Evolutionary conservation across 2,888 invertebrate species (phyloP).

Genomic region (Crepidodera aurea): DNA sequence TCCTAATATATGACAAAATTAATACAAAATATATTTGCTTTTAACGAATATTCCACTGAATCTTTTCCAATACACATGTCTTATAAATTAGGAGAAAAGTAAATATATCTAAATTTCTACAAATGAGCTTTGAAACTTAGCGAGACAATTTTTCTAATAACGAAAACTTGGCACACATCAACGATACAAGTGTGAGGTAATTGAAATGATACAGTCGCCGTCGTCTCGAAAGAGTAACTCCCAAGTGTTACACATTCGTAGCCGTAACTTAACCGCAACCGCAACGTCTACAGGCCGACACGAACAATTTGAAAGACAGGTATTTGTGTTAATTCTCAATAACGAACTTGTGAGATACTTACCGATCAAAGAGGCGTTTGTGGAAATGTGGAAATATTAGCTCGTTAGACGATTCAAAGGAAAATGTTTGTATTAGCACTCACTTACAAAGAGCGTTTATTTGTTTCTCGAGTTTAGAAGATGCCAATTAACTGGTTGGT

Average conservation of each 20-base stretch:
- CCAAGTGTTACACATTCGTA: constrained; percentile 17
- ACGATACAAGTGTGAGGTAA: background rate
- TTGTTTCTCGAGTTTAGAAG: background rate
- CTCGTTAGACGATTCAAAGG: constrained; percentile 1
- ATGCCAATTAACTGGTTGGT: background rate
- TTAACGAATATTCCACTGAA: no score
- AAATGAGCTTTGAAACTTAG: background rate
- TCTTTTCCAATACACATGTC: no score
- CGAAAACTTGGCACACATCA: constrained; percentile 4
- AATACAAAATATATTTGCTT: no score
- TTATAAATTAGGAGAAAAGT: no score
- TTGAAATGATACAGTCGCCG: background rate
- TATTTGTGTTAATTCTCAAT: constrained; percentile 25
- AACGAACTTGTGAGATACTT: constrained; percentile 5
- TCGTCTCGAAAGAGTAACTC: background rate
- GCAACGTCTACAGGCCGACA: constrained; percentile 17
- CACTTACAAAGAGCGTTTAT: background rate
- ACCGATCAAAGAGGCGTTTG: constrained; percentile 23
- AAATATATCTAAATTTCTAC: no score
- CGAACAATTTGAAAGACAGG: constrained; percentile 28
- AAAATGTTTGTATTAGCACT: background rate
- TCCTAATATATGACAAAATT: no score
- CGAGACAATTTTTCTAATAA: background rate
- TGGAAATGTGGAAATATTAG: constrained; percentile 6
- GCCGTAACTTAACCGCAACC: constrained; percentile 21